A percentile compares a stretch with the other conserved stretches of the same genome.
phyloP scores from a whole-genome alignment of 2,888 invertebrate genomes.

The Pseudococcus viburni region DNA sequence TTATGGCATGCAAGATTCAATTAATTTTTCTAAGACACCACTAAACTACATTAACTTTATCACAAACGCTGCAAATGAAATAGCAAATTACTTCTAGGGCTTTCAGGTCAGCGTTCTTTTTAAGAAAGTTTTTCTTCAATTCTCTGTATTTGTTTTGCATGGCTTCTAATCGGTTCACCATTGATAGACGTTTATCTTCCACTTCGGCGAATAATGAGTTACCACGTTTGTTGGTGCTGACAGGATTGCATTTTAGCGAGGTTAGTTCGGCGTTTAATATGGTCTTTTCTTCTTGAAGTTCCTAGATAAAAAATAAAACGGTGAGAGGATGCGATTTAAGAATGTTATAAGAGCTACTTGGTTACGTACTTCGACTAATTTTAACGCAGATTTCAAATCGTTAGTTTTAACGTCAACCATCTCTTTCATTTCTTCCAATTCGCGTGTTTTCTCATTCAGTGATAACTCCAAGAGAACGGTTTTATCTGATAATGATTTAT shows the following conservation, averaged over 20 bases:
- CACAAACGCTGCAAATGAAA: conserved; percentile 65
- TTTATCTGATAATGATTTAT: conserved; percentile 49
- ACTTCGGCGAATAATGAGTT: conserved; percentile 70
- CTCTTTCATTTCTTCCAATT: conserved; percentile 65
- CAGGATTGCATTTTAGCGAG: conserved; percentile 67
- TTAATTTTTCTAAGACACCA: neutral
- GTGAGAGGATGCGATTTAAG: no score
- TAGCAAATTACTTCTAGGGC: conserved; percentile 65
- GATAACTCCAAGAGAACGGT: conserved; percentile 34
- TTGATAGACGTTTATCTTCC: conserved; percentile 69
- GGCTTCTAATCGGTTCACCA: conserved; percentile 68
- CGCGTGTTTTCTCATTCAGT: conserved; percentile 62
- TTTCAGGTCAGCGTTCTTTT: conserved; percentile 64
- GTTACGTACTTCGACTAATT: conserved; percentile 58
- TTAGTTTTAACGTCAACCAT: conserved; percentile 56
- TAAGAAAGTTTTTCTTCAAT: conserved; percentile 68
- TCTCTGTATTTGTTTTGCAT: conserved; percentile 68
- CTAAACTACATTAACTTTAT: conserved; percentile 65
- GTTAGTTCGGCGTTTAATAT: conserved; percentile 68
- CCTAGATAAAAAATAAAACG: conserved; percentile 63
- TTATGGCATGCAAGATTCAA: conserved; percentile 46
- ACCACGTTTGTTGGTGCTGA: conserved; percentile 68
- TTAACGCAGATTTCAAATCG: conserved; percentile 64
- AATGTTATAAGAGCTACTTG: neutral
- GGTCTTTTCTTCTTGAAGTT: conserved; percentile 68